Base-by-base conservation (phyloP, 2,113 vertebrate genomes). In the Anarrhichthys ocellatus region DNA sequence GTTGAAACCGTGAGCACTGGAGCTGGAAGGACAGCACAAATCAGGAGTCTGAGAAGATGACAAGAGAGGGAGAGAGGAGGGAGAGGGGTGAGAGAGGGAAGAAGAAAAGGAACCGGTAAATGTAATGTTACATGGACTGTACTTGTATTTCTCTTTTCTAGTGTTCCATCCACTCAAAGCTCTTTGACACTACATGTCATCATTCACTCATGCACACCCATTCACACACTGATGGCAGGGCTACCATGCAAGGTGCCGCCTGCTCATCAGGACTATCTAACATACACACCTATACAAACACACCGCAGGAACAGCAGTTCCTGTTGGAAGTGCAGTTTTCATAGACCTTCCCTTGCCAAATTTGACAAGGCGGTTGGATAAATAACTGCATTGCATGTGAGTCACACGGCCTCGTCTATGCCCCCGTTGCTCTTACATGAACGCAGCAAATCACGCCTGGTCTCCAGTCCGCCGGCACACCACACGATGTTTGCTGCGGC, bases 401-500 rank as follows among this genome's bases (percentile, higher is more conserved):
- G 17, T 20, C 42, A 29, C 15, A 10, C 6, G 27, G 65, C 42
- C 17, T 20, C 27, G 32, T 32, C 44, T 68, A 17, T 20, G 6
- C 10, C 44, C 44, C 27, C 42, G 8, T 10, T 18, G 65, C 24
- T 27, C 6, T 24, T 8, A 42, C n/a, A 44, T 32, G 9, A 9
- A 22, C 20, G 13, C 29, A 22, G 46, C n/a, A 48, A 61, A 62
- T 22, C 38, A 29, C 56, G 40, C 36, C 40, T 74, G 24, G 27
- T 4, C 40, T n/a, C 27, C 14, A 2, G n/a, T 40, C 11, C 58
- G 24, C 17, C 13, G 2, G 66, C 15, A n/a, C 36, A n/a, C 62
- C 22, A 71, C 78, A 38, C 38, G 15, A 2, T 76, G 69, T 81
- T 77, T 77, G 56, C 79, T 5, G 84, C 73, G 27, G 69, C 54